Conservation (phyloP, 2,113 vertebrate genomes). For the Zootoca vivipara region DNA sequence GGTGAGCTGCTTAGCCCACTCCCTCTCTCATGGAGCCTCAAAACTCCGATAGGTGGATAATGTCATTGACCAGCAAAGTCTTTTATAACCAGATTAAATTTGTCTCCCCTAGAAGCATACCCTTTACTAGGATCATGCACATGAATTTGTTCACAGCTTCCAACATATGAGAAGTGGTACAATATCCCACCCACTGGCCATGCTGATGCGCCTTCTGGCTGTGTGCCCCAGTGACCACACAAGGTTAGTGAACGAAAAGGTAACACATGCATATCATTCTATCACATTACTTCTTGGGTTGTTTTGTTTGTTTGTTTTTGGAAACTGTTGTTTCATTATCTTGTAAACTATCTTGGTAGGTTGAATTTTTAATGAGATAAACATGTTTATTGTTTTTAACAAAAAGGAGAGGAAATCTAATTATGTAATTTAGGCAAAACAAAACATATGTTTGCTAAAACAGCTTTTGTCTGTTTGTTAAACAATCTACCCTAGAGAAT, state of each 20-base stretch:
- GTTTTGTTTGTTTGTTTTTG: background rate
- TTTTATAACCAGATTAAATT: background rate
- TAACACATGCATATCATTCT: background rate
- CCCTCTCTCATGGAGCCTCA: too few species aligned
- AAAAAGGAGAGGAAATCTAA: background rate
- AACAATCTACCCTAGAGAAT: constrained; percentile 25
- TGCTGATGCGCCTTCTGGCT: background rate
- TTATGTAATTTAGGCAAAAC: background rate
- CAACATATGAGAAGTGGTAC: background rate
- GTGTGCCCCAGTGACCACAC: background rate
- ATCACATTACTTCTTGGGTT: background rate
- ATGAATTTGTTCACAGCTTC: background rate
- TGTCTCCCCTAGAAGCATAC: background rate
- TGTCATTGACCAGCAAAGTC: background rate
- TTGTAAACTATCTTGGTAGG: background rate
- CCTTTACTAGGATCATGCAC: background rate
- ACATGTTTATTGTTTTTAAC: background rate
- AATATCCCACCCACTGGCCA: background rate
- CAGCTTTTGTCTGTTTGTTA: constrained; percentile 16
- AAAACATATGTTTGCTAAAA: constrained; percentile 40
- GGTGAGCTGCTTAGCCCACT: background rate
- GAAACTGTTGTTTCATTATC: background rate
- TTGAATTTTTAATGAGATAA: background rate
- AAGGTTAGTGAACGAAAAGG: background rate
- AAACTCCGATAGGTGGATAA: background rate